Evolutionary conservation across 2,113 vertebrate species (phyloP), one percentile per base, ranked within the genome.

Genomic region (Delphinus delphis): DNA sequence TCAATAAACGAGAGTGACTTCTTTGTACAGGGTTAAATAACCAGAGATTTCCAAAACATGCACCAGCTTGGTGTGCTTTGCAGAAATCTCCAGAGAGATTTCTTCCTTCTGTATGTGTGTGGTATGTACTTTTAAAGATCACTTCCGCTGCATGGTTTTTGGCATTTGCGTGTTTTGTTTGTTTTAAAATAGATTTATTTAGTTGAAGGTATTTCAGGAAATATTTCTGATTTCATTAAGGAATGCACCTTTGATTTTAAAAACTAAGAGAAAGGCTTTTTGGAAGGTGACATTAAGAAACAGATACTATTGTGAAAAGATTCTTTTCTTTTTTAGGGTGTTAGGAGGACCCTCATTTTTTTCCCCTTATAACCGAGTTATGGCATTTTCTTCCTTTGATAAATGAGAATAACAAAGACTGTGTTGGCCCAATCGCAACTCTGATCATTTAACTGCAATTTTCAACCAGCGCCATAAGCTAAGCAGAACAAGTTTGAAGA

Each of bases 401-500:
- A 97, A 93, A 73, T 68, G 55, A 97, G 31, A 41, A 91, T 86
- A 94, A 74, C 21, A 83, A 70, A 86, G 20, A 81, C 47, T 71
- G 20, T 2, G 1, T 73, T 79, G 53, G 26, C 47, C 31, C 33
- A 85, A 8, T 71, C 23, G 6, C 60, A 93, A 23, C 25, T 84
- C 50, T n/a, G 44, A 63, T 86, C 58, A 36, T 90, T 95, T 44
- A 92, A 25, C 38, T 28, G 1, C 71, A 81, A 0, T 85, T 95
- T 96, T 81, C 70, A 96, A 20, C 58, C 38, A 71, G 44, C 0
- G 15, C 25, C 38, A 62, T 62, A 79, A 97, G 98, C 97, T 98
- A 98, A 97, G 55, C 88, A 74, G 53, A 96, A 84, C 76, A 95
- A 62, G 3, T 96, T 90, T 88, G 63, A 92, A 95, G 90, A 96